A percentile compares a stretch with the other conserved stretches of the same genome.
Evolutionary conservation across 2,113 vertebrate genomes (phyloP).

Genomic region (Takifugu flavidus): DNA sequence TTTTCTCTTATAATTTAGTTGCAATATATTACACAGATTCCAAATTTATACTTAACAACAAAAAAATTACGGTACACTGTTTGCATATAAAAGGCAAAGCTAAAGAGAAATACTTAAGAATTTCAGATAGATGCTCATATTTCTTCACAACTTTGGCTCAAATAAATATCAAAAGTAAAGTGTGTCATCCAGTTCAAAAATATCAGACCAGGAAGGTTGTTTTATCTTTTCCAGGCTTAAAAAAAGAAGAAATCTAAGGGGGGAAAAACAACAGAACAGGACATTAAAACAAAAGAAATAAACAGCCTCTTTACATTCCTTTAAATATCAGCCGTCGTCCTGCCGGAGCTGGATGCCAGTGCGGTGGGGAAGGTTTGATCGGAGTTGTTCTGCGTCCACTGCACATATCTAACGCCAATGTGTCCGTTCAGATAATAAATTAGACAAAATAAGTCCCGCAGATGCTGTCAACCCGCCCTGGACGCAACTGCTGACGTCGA

Average conservation of each 20-base stretch:
- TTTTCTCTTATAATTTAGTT: constrained; percentile 78
- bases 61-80: constrained; percentile 47
- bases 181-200: constrained; percentile 61
- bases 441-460: constrained; percentile 44
- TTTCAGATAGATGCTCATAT: constrained; percentile 59
- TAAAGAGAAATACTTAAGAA: constrained; percentile 65
- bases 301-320: constrained; percentile 53
- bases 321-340: constrained; percentile 37
- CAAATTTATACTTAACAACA: constrained; percentile 74
- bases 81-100: constrained; percentile 36
- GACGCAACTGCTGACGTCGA: constrained; percentile 28
- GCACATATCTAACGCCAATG: constrained; percentile 33
- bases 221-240: constrained; percentile 20
- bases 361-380: constrained; percentile 12
- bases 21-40: constrained; percentile 81
- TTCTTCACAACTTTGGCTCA: constrained; percentile 74
- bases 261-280: constrained; percentile 38
- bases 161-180: constrained; percentile 79
- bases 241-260: constrained; percentile 29
- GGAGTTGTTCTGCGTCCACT: not conserved
- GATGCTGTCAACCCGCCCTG: constrained; percentile 24
- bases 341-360: constrained; percentile 28
- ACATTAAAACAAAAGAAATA: constrained; percentile 33
- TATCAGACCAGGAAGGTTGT: constrained; percentile 37
- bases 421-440: constrained; percentile 58